phyloP scores from a whole-genome alignment of 2,888 invertebrate genomes.

The Abscondita cerata region DNA sequence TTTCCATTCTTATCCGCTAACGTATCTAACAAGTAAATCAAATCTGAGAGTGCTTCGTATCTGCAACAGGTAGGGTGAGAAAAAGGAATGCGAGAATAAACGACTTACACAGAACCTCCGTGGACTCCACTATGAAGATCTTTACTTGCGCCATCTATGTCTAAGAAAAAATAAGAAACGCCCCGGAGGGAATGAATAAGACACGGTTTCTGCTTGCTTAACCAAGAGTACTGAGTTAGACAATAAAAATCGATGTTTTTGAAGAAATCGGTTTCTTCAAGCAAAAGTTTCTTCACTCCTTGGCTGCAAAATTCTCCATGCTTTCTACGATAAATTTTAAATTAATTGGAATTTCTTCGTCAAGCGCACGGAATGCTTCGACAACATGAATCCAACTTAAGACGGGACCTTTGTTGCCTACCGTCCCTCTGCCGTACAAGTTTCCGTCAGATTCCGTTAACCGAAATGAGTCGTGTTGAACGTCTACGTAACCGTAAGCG shows the following conservation, averaged over 20 bases:
- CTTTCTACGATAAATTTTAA: constrained; percentile 94
- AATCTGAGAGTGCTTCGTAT: constrained; percentile 89
- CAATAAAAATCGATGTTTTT: constrained; percentile 90
- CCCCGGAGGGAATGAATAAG: constrained; percentile 96
- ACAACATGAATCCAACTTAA: constrained; percentile 95
- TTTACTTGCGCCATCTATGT: constrained; percentile 86
- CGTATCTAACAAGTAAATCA: constrained; percentile 83
- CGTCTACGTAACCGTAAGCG: constrained; percentile 97
- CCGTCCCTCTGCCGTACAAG: constrained; percentile 85
- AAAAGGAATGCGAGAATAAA: too few relatives aligned
- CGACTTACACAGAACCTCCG: constrained; percentile 88
- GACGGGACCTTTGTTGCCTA: constrained; percentile 93
- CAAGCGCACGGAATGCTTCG: constrained; percentile 81
- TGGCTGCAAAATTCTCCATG: constrained; percentile 98
- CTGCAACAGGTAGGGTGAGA: too few relatives aligned
- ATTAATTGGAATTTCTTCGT: constrained; percentile 69
- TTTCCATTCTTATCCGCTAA: constrained; percentile 87
- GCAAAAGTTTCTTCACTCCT: constrained; percentile 88
- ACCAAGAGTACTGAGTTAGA: constrained; percentile 99
- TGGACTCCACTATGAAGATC: constrained; percentile 96
- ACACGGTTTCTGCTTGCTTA: constrained; percentile 95
- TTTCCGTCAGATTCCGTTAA: constrained; percentile 88
- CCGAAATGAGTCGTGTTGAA: constrained; percentile 97
- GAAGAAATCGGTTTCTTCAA: constrained; percentile 79
- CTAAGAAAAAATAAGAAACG: constrained; percentile 87